These are phyloP conservation scores for Sus scrofa DNA, from an alignment of 2,113 vertebrate species.

Conservation along the genomic window DNA sequence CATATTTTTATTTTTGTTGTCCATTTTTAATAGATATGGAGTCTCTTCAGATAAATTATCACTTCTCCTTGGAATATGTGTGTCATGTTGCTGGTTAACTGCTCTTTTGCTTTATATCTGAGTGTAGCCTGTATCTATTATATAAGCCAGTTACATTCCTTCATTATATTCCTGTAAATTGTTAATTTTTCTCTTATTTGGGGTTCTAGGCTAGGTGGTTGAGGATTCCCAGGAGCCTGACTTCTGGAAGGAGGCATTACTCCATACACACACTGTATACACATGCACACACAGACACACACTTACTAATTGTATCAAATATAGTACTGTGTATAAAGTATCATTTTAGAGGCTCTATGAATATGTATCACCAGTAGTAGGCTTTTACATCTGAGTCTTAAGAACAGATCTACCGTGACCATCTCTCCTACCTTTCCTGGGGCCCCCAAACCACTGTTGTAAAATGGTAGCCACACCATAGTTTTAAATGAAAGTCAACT, in stretches of 20 bases:
- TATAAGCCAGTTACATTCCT: constrained; percentile 10
- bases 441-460: background rate
- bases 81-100: background rate
- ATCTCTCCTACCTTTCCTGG: background rate
- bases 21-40: background rate
- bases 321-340: background rate
- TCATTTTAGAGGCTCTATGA: background rate
- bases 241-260: background rate
- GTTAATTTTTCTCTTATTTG: constrained; percentile 36
- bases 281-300: background rate
- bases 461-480: background rate
- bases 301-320: background rate
- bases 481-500: constrained; percentile 46
- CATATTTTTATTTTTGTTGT: constrained; percentile 27
- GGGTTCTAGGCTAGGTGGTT: background rate
- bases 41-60: constrained; percentile 4
- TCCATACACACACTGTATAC: background rate
- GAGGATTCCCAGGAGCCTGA: background rate
- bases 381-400: background rate
- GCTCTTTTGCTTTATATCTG: constrained; percentile 31
- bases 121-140: background rate
- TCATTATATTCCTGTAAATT: background rate
- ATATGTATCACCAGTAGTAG: background rate
- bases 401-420: background rate
- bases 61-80: background rate